Evolutionary conservation across 2,888 invertebrate species (phyloP).

Genomic region (Ophonus ardosiacus): DNA sequence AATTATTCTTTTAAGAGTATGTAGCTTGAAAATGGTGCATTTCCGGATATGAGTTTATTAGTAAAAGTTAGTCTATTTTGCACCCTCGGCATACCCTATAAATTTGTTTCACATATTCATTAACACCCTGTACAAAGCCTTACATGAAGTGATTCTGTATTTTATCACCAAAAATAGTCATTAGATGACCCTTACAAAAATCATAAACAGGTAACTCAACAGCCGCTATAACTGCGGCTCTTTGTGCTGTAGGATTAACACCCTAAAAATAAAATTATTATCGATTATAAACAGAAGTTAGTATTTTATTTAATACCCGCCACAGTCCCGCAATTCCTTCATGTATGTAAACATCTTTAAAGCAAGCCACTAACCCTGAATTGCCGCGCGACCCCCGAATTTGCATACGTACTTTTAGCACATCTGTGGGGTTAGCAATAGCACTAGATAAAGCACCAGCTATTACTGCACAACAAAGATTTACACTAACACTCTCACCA

Average conservation of each 20-base stretch:
- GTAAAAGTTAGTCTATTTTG: too few species aligned
- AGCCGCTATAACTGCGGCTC: conserved; percentile 95
- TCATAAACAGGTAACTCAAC: conserved; percentile 97
- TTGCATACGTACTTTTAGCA: conserved; percentile 97
- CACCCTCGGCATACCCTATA: too few species aligned
- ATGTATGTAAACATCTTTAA: conserved; percentile 87
- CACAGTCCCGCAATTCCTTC: conserved; percentile 93
- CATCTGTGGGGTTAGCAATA: conserved; percentile 98
- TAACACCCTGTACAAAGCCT: conserved; percentile 72
- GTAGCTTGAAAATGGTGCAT: too few species aligned
- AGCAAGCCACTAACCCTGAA: conserved; percentile 84
- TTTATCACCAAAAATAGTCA: conserved; percentile 85
- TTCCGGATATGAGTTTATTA: too few species aligned
- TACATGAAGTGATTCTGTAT: conserved; percentile 92
- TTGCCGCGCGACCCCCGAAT: conserved; percentile 79
- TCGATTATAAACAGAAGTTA: conserved; percentile 7
- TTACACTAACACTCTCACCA: conserved; percentile 80
- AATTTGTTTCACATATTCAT: background rate
- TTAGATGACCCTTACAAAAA: conserved; percentile 88
- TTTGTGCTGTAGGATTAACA: conserved; percentile 93
- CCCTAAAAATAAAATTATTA: conserved; percentile 79
- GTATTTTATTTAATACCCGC: conserved; percentile 78
- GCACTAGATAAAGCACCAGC: conserved; percentile 95
- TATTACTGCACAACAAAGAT: conserved; percentile 89
- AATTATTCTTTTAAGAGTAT: too few species aligned